phyloP scores from a whole-genome alignment of 2,797 vertebrate species.

The Gymnoscopelus braueri region DNA sequence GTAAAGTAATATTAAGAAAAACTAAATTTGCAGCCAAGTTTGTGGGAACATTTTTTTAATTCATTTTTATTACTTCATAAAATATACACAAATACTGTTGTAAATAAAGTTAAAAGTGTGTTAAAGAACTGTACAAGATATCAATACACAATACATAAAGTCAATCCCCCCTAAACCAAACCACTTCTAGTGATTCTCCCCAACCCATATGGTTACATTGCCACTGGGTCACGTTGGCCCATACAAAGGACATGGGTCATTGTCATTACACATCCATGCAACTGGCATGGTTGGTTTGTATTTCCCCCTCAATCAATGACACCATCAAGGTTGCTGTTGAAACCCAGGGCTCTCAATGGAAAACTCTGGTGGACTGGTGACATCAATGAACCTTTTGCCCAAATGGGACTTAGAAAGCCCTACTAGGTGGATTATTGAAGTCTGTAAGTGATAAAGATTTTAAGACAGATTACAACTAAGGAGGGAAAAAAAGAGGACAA shows the following conservation, averaged over 20 bases:
- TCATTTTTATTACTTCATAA: conserved; percentile 86
- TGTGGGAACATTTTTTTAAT: conserved; percentile 69
- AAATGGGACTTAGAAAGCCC: conserved; percentile 51
- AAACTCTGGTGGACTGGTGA: conserved; percentile 13
- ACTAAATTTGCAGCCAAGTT: too few species aligned
- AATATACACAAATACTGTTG: conserved; percentile 89
- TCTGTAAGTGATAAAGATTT: conserved; percentile 11
- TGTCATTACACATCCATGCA: conserved; percentile 69
- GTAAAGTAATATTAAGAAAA: too few species aligned
- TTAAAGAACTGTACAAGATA: conserved; percentile 88
- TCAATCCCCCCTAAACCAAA: conserved; percentile 53
- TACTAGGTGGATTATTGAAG: conserved; percentile 10
- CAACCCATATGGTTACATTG: conserved; percentile 60
- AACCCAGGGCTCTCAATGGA: conserved; percentile 38
- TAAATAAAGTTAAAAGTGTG: conserved; percentile 83
- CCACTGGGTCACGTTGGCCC: conserved; percentile 77
- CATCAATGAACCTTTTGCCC: conserved; percentile 54
- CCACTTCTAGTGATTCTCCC: conserved; percentile 35
- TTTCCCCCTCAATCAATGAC: conserved; percentile 54
- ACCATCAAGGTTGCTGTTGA: conserved; percentile 59
- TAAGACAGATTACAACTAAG: conserved; percentile 32
- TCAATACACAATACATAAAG: conserved; percentile 84
- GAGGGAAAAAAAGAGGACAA: conserved; percentile 1
- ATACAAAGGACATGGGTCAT: conserved; percentile 65
- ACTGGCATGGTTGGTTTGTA: conserved; percentile 49